phyloP scores from a whole-genome alignment of 2,888 invertebrate genomes.

The Eristalinus sepulchralis region DNA sequence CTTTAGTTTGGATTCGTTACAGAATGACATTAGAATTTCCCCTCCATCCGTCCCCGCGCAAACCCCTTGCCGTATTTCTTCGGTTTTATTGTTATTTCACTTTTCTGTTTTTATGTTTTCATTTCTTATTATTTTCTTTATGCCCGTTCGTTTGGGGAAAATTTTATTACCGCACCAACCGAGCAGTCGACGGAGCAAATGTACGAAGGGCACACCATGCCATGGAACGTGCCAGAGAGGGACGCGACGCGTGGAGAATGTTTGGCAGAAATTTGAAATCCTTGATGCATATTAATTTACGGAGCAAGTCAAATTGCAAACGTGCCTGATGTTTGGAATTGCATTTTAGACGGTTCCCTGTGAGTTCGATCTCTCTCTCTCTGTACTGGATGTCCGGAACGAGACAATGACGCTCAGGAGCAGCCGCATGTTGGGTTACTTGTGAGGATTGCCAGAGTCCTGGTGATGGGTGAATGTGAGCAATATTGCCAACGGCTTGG shows the following conservation, averaged over 20 bases:
- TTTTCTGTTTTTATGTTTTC: conserved; percentile 65
- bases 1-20: conserved; percentile 40
- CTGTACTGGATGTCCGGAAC: neutral
- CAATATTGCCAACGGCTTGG: neutral
- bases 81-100: conserved; percentile 61
- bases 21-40: conserved; percentile 58
- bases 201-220: neutral
- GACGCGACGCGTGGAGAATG: neutral
- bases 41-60: neutral
- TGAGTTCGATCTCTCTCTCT: neutral
- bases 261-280: conserved; percentile 39
- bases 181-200: neutral
- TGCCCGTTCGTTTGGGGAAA: conserved; percentile 27
- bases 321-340: conserved; percentile 32
- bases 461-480: neutral
- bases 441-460: neutral
- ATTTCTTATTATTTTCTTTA: conserved; percentile 44
- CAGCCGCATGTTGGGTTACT: neutral
- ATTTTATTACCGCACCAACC: conserved; percentile 37
- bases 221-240: neutral
- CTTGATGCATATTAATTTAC: conserved; percentile 63
- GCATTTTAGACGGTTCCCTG: conserved; percentile 33
- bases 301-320: conserved; percentile 47
- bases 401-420: neutral
- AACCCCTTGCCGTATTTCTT: neutral